phyloP scores from a whole-genome alignment of 2,113 vertebrate species.

The Coracopsis vasa region DNA sequence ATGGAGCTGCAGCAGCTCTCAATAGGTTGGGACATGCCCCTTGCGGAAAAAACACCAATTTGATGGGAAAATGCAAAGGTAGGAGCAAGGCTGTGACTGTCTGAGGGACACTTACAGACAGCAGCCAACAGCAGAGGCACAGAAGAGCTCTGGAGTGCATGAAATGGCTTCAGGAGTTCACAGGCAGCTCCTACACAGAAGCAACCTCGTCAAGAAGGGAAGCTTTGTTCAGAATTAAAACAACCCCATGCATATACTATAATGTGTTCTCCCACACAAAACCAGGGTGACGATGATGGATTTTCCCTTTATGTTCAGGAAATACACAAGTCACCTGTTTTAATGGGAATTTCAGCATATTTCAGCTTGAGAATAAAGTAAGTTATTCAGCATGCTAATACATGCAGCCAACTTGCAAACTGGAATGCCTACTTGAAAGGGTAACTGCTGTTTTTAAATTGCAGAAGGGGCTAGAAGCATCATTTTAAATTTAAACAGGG shows the following conservation, averaged over 20 bases:
- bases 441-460: conserved; percentile 51
- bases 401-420: conserved; percentile 56
- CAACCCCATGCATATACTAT: neutral
- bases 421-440: conserved; percentile 66
- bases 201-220: neutral
- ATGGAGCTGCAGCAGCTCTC: neutral
- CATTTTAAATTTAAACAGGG: conserved; percentile 62
- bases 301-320: conserved; percentile 41
- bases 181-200: neutral
- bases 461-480: conserved; percentile 51
- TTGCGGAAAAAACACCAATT: neutral
- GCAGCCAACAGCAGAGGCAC: neutral
- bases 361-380: conserved; percentile 49
- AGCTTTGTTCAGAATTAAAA: neutral
- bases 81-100: neutral
- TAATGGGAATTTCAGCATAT: conserved; percentile 44
- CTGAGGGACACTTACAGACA: neutral
- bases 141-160: neutral
- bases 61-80: neutral
- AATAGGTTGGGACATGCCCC: conserved; percentile 23
- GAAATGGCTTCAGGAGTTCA: neutral
- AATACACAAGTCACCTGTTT: conserved; percentile 46
- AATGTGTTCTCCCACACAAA: conserved; percentile 26
- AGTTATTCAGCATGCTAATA: conserved; percentile 57
- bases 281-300: neutral